Base-by-base conservation (phyloP, 2,113 vertebrate genomes). In the Rhynchomys soricoides region DNA sequence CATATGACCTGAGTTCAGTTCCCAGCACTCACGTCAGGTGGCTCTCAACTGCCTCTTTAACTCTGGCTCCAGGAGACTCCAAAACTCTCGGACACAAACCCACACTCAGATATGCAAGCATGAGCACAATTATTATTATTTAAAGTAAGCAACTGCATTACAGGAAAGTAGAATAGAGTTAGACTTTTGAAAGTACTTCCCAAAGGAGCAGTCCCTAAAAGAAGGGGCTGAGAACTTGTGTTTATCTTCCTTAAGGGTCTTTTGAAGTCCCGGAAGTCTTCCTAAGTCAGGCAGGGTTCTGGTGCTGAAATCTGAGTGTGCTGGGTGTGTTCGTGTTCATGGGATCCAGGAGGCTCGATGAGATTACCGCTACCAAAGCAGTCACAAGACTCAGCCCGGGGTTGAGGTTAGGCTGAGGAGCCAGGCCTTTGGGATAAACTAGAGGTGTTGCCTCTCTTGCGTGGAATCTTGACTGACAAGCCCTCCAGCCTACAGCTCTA, bases 151-250 rank as follows among this genome's bases (percentile, higher is more conserved):
- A 52, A 81, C 12, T 37, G 17, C 8, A 29, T 45, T 70, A 26
- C 21, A 82, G 86, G 59, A 73, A 89, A 81, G n/a, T 15, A 5
- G 68, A 91, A 64, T 91, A 8, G 31, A 89, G 78, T 95, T 59
- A 95, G 96, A 86, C 22, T 5, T 66, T 26, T 75, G 57, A 92
- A 96, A 93, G 79, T 40, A 62, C 95, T 91, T 93, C 57, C 62
- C 48, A 59, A 94, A 92, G 43, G 45, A n/a, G 22, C 15, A n/a
- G 22, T 31, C 29, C 74, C 64, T 93, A 62, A 71, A 24, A 45
- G 12, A 75, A 40, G 82, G 43, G 15, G 26, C 13, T 4, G 13
- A n/a, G 29, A 40, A 8, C 52, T 48, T 77, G 4, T 78, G 70
- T 26, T 87, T 29, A 21, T 31, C 37, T 75, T 75, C 48, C 48